phyloP scores from a whole-genome alignment of 2,888 invertebrate genomes.

The Melanostoma mellinum region DNA sequence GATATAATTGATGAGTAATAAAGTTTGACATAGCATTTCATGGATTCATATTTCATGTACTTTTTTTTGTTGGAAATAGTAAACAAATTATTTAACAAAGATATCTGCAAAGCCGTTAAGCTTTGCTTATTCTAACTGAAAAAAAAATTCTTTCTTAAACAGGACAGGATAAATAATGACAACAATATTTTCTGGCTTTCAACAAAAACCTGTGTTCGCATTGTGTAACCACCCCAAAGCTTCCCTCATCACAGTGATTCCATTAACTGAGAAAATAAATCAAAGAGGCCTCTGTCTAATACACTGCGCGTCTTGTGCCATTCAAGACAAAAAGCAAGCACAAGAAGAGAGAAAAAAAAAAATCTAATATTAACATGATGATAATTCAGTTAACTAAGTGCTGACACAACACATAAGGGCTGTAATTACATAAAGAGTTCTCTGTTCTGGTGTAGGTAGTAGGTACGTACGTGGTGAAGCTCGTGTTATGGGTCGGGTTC shows the following conservation, averaged over 20 bases:
- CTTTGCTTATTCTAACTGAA: too few species aligned
- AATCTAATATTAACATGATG: slow-evolving; percentile 44
- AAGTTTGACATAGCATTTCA: too few species aligned
- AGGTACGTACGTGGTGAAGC: neutral
- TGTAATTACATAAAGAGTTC: slow-evolving; percentile 21
- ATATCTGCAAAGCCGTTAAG: too few species aligned
- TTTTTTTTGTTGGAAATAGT: too few species aligned
- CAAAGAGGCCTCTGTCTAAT: slow-evolving; percentile 26
- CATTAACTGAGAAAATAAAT: slow-evolving; percentile 59
- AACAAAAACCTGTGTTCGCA: neutral
- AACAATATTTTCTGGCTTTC: neutral
- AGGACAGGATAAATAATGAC: too few species aligned
- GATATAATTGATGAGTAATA: too few species aligned
- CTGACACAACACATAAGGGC: slow-evolving; percentile 52
- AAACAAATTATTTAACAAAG: too few species aligned
- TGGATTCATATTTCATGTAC: too few species aligned
- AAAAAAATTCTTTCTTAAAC: too few species aligned
- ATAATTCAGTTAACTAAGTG: slow-evolving; percentile 62
- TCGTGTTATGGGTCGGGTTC: slow-evolving; percentile 55
- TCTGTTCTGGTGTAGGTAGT: neutral
- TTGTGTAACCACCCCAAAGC: slow-evolving; percentile 17
- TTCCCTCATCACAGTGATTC: slow-evolving; percentile 39
- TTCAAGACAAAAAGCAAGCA: slow-evolving; percentile 1
- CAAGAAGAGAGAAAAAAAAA: slow-evolving; percentile 7
- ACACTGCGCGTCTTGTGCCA: neutral